A percentile compares a stretch with the other conserved stretches of the same genome.
Evolutionary conservation across 2,797 vertebrate species (phyloP).

Genomic region (Enteromius afrohamiltoni): DNA sequence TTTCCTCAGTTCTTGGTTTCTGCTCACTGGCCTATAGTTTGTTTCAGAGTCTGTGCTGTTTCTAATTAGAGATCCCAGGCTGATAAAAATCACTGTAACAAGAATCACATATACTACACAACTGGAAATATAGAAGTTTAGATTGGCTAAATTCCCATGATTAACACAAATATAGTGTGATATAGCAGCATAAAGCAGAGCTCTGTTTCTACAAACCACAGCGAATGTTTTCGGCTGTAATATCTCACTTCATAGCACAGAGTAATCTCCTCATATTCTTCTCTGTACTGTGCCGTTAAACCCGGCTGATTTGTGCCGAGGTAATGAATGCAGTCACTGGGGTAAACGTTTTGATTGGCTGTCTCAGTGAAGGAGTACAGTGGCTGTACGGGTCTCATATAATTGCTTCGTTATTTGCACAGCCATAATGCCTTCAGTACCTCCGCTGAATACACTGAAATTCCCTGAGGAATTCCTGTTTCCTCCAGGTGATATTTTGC

Average conservation of each 20-base stretch:
- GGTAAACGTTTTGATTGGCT: conserved; percentile 39
- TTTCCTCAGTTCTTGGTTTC: not conserved
- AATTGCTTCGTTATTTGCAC: conserved; percentile 29
- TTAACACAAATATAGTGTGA: conserved; percentile 9
- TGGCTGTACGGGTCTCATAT: conserved; percentile 14
- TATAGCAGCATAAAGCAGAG: not conserved
- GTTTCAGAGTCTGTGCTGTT: not conserved
- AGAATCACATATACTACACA: not conserved
- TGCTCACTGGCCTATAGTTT: conserved; percentile 1
- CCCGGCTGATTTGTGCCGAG: conserved; percentile 10
- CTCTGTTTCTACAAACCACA: not conserved
- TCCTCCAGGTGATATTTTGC: conserved; percentile 1
- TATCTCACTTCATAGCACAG: conserved; percentile 39
- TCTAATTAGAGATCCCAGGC: not conserved
- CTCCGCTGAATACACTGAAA: conserved; percentile 1
- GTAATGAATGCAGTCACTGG: conserved; percentile 28
- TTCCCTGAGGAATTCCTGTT: not conserved
- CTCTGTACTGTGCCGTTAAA: conserved; percentile 3
- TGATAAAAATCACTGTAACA: not conserved
- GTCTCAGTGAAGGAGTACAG: conserved; percentile 17
- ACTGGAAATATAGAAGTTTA: not conserved
- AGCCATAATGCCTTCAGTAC: not conserved
- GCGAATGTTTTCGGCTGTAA: conserved; percentile 11
- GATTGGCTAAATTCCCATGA: not conserved
- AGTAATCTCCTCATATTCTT: conserved; percentile 34